These are phyloP conservation scores for Drosophila flavopinicola DNA, from an alignment of 2,888 invertebrate species.

Conservation along the genomic window DNA sequence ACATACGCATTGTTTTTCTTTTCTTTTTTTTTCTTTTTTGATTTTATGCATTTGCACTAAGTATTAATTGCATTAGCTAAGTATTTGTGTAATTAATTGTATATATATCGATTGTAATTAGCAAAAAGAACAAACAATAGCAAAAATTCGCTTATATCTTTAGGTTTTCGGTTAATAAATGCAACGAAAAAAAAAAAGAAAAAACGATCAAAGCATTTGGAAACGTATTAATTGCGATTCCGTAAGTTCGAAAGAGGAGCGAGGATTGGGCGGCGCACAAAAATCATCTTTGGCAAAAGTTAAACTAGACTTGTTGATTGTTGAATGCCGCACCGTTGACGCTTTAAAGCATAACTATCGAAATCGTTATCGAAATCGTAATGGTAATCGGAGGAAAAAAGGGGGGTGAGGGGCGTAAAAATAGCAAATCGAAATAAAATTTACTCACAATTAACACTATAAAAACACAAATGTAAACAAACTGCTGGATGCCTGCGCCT, in stretches of 20 bases:
- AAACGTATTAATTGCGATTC: conserved; percentile 20
- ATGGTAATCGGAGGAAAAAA: not conserved
- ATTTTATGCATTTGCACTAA: conserved; percentile 61
- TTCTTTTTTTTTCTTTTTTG: conserved; percentile 36
- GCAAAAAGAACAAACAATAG: conserved; percentile 36
- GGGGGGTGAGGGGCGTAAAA: conserved; percentile 4
- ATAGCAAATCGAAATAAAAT: conserved; percentile 13
- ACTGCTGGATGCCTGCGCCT: conserved; percentile 27
- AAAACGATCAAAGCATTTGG: conserved; percentile 32
- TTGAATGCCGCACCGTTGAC: conserved; percentile 21
- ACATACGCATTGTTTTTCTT: conserved; percentile 54
- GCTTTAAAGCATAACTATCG: conserved; percentile 36
- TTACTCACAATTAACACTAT: conserved; percentile 44
- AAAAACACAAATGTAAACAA: conserved; percentile 40
- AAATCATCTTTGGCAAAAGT: conserved; percentile 65
- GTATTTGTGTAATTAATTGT: conserved; percentile 63
- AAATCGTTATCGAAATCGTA: conserved; percentile 32
- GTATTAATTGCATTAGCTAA: conserved; percentile 70
- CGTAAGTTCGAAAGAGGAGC: conserved; percentile 11
- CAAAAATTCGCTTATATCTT: conserved; percentile 15
- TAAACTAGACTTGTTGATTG: conserved; percentile 50
- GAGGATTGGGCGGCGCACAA: conserved; percentile 31
- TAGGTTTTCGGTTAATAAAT: conserved; percentile 60
- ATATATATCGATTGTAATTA: conserved; percentile 50
- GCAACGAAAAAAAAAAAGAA: conserved; percentile 48